Evolutionary conservation across 2,888 invertebrate genomes (phyloP), one percentile per base, ranked within the genome.

Genomic region (Monopis laevigella): DNA sequence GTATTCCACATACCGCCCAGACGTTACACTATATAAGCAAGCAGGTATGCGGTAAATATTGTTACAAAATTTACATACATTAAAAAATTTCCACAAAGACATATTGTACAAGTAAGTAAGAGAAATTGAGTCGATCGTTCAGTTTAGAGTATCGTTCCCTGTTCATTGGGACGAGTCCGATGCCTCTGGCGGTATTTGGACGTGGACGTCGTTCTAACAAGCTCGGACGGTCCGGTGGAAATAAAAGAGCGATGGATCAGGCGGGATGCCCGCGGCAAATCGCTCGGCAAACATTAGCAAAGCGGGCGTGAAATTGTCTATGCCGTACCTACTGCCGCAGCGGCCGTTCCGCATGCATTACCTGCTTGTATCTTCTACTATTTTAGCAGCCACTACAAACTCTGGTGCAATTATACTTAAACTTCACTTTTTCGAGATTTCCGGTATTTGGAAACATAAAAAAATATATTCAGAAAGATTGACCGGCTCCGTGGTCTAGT

Each of bases 241-340:
- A 41, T 41, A 51, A 51, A 49, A 48, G 47, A 46, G 48, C 45
- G 48, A 48, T 45, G 45, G 36, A 27, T 24, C 28, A 14, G 46
- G 42, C 39, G 45, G 46, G 46, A 48, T 49, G 51, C 64, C 59
- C 56, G 53, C 59, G 61, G 64, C 64, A 68, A 73, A 71, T 73
- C 65, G 68, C 54, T 70, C 56, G 65, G 69, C 65, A 72, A 74
- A 73, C 65, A 71, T 72, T 66, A 65, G 63, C 58, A 65, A 69
- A 71, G 69, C 65, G 64, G 63, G 65, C 68, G 71, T 72, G 64
- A 73, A 72, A 72, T 72, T 69, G 65, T 69, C 64, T 67, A 60
- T 59, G 62, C 53, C 34, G 28, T n/a, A 21, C 14, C 28, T 39
- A 17, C 50, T 48, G 46, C 47, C 53, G 52, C 59, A 51, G 50